phyloP scores from a whole-genome alignment of 2,113 vertebrate species.

The Hypocryptadius cinnamomeus region DNA sequence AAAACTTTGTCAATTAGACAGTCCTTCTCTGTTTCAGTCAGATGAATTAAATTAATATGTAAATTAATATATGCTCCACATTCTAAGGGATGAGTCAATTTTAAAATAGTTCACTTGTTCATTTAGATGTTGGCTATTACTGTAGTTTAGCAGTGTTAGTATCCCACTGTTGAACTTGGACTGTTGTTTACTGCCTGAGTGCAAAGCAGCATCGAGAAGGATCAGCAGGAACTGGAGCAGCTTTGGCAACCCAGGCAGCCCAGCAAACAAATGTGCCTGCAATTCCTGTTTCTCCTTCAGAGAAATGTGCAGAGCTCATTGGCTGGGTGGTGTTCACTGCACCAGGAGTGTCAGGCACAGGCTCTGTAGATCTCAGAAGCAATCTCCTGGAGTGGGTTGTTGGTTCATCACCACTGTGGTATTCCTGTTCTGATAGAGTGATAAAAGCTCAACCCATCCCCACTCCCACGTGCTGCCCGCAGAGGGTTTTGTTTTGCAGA shows the following conservation, averaged over 20 bases:
- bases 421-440: background rate
- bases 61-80: too few relatives aligned
- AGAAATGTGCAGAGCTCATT: background rate
- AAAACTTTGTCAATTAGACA: background rate
- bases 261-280: background rate
- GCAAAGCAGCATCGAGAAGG: background rate
- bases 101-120: background rate
- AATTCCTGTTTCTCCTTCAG: background rate
- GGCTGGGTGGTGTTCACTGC: background rate
- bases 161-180: background rate
- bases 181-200: background rate
- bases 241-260: background rate
- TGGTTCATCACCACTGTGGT: background rate
- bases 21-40: background rate
- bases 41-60: background rate
- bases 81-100: background rate
- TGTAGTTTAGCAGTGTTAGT: background rate
- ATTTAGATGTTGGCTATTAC: background rate
- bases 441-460: background rate
- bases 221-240: background rate
- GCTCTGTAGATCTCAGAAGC: background rate
- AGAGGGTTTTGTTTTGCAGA: background rate
- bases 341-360: background rate
- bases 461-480: background rate
- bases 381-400: background rate